Percentiles rank a stretch among this genome's conserved stretches.
Evolutionary conservation across 2,797 vertebrate species (phyloP).

Genomic region (Sebastiscus tertius): DNA sequence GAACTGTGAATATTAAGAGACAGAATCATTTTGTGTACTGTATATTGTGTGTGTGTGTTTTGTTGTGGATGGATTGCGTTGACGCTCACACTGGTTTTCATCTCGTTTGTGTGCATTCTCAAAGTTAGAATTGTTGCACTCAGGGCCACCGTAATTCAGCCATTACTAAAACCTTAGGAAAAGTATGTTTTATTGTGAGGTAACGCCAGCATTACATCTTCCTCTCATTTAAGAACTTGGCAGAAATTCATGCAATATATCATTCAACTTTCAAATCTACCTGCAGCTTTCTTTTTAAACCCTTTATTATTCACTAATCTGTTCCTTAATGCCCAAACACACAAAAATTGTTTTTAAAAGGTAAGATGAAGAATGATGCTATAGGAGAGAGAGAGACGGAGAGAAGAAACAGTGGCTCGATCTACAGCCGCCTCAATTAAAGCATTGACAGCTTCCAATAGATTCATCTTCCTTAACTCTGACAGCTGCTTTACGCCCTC

Average conservation of each 20-base stretch:
- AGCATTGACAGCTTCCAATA: constrained; percentile 40
- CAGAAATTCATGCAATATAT: background rate
- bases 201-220: background rate
- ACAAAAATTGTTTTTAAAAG: background rate
- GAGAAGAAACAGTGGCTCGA: background rate
- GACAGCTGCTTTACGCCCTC: constrained; percentile 40
- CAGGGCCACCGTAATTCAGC: background rate
- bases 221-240: background rate
- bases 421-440: constrained; percentile 17
- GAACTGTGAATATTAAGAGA: background rate
- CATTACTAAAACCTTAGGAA: background rate
- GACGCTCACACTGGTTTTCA: background rate
- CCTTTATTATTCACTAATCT: background rate
- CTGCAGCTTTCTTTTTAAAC: background rate
- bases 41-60: background rate
- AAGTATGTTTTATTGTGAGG: background rate
- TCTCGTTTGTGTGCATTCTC: background rate
- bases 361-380: background rate
- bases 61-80: background rate
- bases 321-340: background rate
- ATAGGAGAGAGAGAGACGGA: background rate
- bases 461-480: constrained; percentile 42
- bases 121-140: background rate
- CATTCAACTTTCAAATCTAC: background rate
- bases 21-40: background rate